A percentile compares a stretch with the other conserved stretches of the same genome.
Conservation (phyloP, 2,113 vertebrate genomes). For the Ctenomys sociabilis region DNA sequence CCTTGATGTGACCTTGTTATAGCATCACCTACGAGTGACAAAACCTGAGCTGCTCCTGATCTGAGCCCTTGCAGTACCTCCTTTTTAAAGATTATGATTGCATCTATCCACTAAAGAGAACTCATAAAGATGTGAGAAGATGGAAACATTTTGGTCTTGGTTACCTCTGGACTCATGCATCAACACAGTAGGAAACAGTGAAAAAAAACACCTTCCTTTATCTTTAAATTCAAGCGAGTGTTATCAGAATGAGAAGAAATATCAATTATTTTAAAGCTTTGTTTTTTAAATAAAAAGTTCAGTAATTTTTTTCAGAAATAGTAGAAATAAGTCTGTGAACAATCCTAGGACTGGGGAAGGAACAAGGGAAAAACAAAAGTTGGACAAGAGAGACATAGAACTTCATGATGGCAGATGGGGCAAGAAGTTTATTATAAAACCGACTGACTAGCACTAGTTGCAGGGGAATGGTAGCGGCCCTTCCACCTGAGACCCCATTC, state of each 20-base stretch:
- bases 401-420: neutral
- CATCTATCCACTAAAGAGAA: neutral
- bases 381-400: neutral
- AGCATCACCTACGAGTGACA: neutral
- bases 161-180: neutral
- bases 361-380: neutral
- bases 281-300: neutral
- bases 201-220: neutral
- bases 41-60: neutral
- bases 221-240: constrained; percentile 24
- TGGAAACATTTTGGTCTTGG: neutral
- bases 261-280: neutral
- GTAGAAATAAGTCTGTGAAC: constrained; percentile 44
- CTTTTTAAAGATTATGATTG: constrained; percentile 22
- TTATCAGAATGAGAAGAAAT: constrained; percentile 19
- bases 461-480: neutral
- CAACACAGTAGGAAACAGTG: neutral
- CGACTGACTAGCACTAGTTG: neutral
- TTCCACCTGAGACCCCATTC: neutral
- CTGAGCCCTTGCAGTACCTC: neutral
- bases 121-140: neutral
- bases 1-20: neutral
- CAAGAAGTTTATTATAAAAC: neutral
- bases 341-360: constrained; percentile 4
- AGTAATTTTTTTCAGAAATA: constrained; percentile 35